Percentiles rank a stretch among this genome's conserved stretches.
Evolutionary conservation across 2,797 vertebrate species (phyloP).

Genomic region (Carapus acus): DNA sequence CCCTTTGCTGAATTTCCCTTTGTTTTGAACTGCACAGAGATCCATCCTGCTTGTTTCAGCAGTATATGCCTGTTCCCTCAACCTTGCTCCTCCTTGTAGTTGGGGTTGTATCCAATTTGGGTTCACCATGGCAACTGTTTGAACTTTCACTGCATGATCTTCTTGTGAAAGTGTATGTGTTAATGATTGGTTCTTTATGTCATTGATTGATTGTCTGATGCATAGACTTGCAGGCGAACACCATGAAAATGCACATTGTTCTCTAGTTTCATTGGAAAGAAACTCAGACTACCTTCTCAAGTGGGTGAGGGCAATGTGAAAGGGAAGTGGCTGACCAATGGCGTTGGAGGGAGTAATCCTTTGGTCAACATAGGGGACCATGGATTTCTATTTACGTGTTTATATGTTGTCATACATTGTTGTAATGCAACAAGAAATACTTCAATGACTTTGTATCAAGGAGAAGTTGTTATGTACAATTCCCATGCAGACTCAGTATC

Average conservation of each 20-base stretch:
- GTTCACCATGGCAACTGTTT: slow-evolving; percentile 19
- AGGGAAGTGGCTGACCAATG: slow-evolving; percentile 34
- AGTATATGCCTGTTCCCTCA: slow-evolving; percentile 20
- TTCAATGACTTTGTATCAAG: slow-evolving; percentile 16
- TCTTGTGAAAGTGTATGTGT: slow-evolving; percentile 29
- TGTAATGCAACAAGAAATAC: slow-evolving; percentile 7
- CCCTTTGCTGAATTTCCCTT: slow-evolving; percentile 16
- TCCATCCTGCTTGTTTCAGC: slow-evolving; percentile 48
- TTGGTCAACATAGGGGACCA: slow-evolving; percentile 20
- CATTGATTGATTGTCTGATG: no score
- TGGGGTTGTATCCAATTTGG: slow-evolving; percentile 10
- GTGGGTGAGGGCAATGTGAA: slow-evolving; percentile 14
- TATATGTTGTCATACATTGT: slow-evolving; percentile 23
- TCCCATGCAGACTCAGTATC: slow-evolving; percentile 2
- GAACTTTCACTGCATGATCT: slow-evolving; percentile 15
- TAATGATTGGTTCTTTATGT: slow-evolving; percentile 18
- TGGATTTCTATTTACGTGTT: slow-evolving; percentile 26
- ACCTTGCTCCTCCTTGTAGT: slow-evolving; percentile 14
- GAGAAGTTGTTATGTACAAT: background rate
- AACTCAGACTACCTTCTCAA: slow-evolving; percentile 18
- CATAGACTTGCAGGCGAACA: slow-evolving; percentile 9
- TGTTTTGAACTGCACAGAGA: slow-evolving; percentile 31
- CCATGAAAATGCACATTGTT: slow-evolving; percentile 22
- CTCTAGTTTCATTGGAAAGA: slow-evolving; percentile 24
- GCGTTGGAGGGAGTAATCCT: slow-evolving; percentile 17